A percentile compares a stretch with the other conserved stretches of the same genome.
Conservation (phyloP, 2,888 invertebrate species). For the Malacosoma neustria region DNA sequence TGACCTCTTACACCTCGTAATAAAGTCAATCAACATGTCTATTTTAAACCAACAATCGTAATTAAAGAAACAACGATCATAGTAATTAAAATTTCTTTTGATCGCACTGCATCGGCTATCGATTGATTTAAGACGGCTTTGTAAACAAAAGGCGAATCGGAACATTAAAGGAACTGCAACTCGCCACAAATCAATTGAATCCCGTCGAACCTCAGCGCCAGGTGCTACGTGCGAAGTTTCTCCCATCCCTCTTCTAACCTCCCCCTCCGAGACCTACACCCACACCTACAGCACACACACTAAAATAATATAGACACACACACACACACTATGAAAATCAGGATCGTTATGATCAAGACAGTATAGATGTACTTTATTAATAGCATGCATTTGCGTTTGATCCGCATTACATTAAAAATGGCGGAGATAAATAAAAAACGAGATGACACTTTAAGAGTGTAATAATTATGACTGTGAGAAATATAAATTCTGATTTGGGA, state of each 20-base stretch:
- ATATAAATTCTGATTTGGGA: slow-evolving; percentile 10
- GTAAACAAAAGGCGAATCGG: slow-evolving; percentile 46
- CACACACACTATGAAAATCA: slow-evolving; percentile 21
- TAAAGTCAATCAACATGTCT: neutral
- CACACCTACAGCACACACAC: slow-evolving; percentile 26
- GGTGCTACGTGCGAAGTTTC: slow-evolving; percentile 68
- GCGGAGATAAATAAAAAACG: slow-evolving; percentile 53
- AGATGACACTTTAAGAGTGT: slow-evolving; percentile 51
- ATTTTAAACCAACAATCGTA: slow-evolving; percentile 1
- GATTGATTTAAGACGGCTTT: slow-evolving; percentile 7
- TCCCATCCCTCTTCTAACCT: slow-evolving; percentile 20
- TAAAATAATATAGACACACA: slow-evolving; percentile 35
- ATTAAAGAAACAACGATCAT: neutral
- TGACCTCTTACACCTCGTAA: too few relatives aligned
- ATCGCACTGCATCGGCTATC: neutral
- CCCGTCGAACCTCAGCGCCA: slow-evolving; percentile 64
- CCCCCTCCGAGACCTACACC: slow-evolving; percentile 26
- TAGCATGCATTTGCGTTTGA: slow-evolving; percentile 62
- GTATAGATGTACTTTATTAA: slow-evolving; percentile 59
- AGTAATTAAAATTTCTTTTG: neutral
- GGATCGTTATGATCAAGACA: slow-evolving; percentile 28
- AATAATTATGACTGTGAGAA: slow-evolving; percentile 12
- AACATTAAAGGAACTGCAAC: slow-evolving; percentile 43
- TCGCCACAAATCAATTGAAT: slow-evolving; percentile 66
- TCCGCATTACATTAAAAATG: slow-evolving; percentile 56